phyloP scores from a whole-genome alignment of 2,797 vertebrate genomes.

The Ptychobarbus kaznakovi region DNA sequence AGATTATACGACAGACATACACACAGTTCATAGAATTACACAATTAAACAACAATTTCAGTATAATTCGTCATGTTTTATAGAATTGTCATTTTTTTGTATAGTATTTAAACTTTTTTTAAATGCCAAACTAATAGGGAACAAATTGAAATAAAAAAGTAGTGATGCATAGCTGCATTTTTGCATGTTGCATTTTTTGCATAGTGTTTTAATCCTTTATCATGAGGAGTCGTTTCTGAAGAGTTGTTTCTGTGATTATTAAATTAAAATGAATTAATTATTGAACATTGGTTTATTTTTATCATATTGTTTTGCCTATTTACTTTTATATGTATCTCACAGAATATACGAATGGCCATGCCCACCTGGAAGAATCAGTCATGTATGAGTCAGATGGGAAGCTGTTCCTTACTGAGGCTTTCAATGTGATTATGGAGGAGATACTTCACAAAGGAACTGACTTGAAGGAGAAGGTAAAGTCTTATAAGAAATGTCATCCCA shows the following conservation, averaged over 20 bases:
- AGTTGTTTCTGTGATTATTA: not conserved
- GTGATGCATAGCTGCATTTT: not conserved
- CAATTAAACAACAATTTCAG: too few relatives aligned
- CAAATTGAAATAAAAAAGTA: too few relatives aligned
- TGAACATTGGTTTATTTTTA: not conserved
- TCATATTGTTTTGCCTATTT: not conserved
- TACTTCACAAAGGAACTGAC: slow-evolving; percentile 82
- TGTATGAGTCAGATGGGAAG: slow-evolving; percentile 70
- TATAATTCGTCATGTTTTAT: not conserved
- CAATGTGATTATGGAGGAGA: slow-evolving; percentile 82
- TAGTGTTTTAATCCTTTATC: not conserved
- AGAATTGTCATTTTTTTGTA: not conserved
- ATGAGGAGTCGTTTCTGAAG: not conserved
- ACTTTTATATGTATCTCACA: not conserved
- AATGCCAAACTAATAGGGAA: too few relatives aligned
- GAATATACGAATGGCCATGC: slow-evolving; percentile 28
- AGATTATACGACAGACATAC: not conserved
- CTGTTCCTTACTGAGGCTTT: slow-evolving; percentile 81
- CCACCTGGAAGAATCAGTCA: slow-evolving; percentile 50
- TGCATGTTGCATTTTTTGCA: not conserved
- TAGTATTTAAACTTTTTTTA: not conserved
- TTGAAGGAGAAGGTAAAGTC: slow-evolving; percentile 79
- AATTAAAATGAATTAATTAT: not conserved
- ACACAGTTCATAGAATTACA: not conserved
- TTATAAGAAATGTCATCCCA: not conserved